Evolutionary conservation across 2,888 invertebrate genomes (phyloP).

Genomic region (Eristalinus sepulchralis): DNA sequence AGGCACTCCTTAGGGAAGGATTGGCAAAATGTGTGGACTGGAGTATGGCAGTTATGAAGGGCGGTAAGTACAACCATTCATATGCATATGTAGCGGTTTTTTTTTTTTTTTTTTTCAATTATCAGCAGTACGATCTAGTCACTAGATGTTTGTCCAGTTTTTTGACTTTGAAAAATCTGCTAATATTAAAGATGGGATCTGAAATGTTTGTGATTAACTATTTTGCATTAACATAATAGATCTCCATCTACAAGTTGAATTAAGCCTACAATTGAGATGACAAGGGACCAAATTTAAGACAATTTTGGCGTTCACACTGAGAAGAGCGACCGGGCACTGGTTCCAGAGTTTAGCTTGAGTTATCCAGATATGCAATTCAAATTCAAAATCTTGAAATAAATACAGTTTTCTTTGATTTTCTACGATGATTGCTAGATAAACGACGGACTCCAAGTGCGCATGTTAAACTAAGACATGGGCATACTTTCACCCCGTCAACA

Average conservation of each 20-base stretch:
- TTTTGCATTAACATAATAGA: slow-evolving; percentile 20
- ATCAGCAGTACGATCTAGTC: slow-evolving; percentile 60
- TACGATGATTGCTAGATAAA: slow-evolving; percentile 52
- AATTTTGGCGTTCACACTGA: too few species aligned
- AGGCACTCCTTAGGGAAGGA: slow-evolving; percentile 92
- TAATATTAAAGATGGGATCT: slow-evolving; percentile 70
- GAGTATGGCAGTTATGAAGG: slow-evolving; percentile 91
- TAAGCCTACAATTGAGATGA: too few species aligned
- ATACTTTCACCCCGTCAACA: slow-evolving; percentile 53
- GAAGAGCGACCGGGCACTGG: too few species aligned
- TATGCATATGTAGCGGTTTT: too few species aligned
- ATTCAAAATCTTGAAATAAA: slow-evolving; percentile 45
- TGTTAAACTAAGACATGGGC: slow-evolving; percentile 31
- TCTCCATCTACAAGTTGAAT: slow-evolving; percentile 24
- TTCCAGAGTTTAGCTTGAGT: too few species aligned
- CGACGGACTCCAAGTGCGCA: slow-evolving; percentile 50
- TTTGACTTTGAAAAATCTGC: slow-evolving; percentile 57
- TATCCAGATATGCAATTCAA: slow-evolving; percentile 21
- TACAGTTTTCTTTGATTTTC: slow-evolving; percentile 30
- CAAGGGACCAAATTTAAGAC: too few species aligned
- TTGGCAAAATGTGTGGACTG: slow-evolving; percentile 97
- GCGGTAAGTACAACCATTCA: slow-evolving; percentile 81
- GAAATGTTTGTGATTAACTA: slow-evolving; percentile 11
- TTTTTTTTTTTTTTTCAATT: too few species aligned
- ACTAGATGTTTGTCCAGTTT: slow-evolving; percentile 24